Evolutionary conservation across 2,888 invertebrate species (phyloP).

Genomic region (Fragum whitleyi): DNA sequence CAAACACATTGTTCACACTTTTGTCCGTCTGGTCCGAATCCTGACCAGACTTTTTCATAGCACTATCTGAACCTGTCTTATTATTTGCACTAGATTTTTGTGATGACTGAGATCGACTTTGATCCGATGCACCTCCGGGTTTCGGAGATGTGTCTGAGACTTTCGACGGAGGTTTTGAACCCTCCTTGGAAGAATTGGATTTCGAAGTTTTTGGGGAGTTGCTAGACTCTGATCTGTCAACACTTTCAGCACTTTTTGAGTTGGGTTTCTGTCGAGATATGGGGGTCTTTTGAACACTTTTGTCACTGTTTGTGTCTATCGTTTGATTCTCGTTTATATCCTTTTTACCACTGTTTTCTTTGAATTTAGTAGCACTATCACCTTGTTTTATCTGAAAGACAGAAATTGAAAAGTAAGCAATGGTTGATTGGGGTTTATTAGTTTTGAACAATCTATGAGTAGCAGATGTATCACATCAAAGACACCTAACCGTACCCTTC

Average conservation of each 20-base stretch:
- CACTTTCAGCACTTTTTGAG: slow-evolving; percentile 54
- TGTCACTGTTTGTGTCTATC: slow-evolving; percentile 22
- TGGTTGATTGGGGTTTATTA: too few species aligned
- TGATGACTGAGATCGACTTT: not conserved
- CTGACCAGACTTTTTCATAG: slow-evolving; percentile 13
- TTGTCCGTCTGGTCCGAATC: slow-evolving; percentile 3
- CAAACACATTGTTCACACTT: slow-evolving; percentile 17
- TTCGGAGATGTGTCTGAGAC: slow-evolving; percentile 1
- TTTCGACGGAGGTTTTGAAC: slow-evolving; percentile 8
- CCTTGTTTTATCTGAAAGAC: slow-evolving; percentile 15
- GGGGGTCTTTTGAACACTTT: slow-evolving; percentile 33
- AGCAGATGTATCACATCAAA: too few species aligned
- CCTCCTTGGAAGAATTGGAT: slow-evolving; percentile 33
- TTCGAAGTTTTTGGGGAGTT: slow-evolving; percentile 42
- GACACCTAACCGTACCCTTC: too few species aligned
- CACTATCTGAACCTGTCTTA: slow-evolving; percentile 29
- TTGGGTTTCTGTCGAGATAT: slow-evolving; percentile 23
- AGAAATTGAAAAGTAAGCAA: not conserved
- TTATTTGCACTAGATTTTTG: slow-evolving; percentile 10
- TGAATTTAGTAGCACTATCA: not conserved
- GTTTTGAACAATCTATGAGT: too few species aligned
- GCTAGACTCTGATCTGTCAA: slow-evolving; percentile 30
- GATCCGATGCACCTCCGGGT: not conserved
- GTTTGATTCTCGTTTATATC: slow-evolving; percentile 59
- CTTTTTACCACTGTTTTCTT: slow-evolving; percentile 30